Evolutionary conservation across 2,888 invertebrate genomes (phyloP).

Genomic region (Teleiodes luculella): DNA sequence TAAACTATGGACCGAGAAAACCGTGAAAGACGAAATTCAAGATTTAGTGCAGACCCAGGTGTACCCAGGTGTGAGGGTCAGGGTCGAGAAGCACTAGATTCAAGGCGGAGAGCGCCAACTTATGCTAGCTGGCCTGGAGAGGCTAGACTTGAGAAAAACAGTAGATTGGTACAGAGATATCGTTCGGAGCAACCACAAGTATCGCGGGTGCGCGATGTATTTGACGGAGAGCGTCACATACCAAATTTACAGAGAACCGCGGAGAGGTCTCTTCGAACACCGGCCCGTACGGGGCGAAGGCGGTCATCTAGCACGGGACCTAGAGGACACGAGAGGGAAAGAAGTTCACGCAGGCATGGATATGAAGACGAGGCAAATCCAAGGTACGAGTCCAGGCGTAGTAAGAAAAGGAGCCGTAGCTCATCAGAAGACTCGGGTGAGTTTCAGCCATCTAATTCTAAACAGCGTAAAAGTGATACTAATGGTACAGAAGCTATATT

Average conservation of each 20-base stretch:
- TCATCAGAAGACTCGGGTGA: background rate
- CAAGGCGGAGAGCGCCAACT: conserved; percentile 7
- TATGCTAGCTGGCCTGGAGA: conserved; percentile 4
- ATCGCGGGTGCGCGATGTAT: background rate
- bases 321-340: too few relatives aligned
- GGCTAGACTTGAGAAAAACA: background rate
- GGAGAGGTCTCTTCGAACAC: background rate
- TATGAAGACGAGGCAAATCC: background rate
- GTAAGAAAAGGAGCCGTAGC: background rate
- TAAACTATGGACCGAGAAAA: background rate
- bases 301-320: background rate
- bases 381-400: background rate
- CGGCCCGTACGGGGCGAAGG: background rate
- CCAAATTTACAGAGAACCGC: background rate
- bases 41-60: background rate
- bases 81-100: background rate
- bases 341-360: background rate
- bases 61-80: background rate
- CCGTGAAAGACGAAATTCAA: background rate
- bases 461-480: background rate
- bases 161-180: background rate
- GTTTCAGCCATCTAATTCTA: background rate
- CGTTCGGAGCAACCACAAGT: background rate
- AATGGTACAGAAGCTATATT: too few relatives aligned
- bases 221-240: background rate